Evolutionary conservation across 2,113 vertebrate species (phyloP).

Genomic region (Clarias gariepinus): DNA sequence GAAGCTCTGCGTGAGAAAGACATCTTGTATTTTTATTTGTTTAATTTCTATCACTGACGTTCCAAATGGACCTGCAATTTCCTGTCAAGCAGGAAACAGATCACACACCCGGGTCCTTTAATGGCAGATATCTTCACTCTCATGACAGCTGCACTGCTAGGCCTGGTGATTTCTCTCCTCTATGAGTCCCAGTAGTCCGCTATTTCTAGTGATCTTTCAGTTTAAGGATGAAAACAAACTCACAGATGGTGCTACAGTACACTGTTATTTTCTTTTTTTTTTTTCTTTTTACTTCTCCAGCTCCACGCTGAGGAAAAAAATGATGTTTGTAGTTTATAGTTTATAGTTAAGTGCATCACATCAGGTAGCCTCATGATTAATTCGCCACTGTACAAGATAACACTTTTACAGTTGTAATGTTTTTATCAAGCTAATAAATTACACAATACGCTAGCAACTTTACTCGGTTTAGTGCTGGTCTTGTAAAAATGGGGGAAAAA

Average conservation of each 20-base stretch:
- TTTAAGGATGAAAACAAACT: slow-evolving; percentile 22
- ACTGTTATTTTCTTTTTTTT: not conserved
- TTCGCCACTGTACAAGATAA: not conserved
- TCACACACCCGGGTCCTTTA: slow-evolving; percentile 10
- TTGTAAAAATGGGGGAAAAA: not conserved
- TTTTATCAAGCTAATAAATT: not conserved
- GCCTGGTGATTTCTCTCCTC: not conserved
- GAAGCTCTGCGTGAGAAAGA: not conserved
- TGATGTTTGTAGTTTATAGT: not conserved
- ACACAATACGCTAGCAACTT: not conserved
- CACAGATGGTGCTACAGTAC: slow-evolving; percentile 1
- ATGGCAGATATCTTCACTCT: slow-evolving; percentile 2
- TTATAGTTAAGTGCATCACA: not conserved
- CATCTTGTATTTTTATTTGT: not conserved
- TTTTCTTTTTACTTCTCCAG: not conserved
- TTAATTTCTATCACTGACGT: not conserved
- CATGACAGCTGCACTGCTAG: slow-evolving; percentile 10
- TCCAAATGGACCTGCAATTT: slow-evolving; percentile 18
- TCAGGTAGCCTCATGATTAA: not conserved
- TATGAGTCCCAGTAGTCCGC: slow-evolving; percentile 24
- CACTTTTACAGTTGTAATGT: too few species aligned
- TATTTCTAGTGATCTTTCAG: slow-evolving; percentile 1
- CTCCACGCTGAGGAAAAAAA: not conserved
- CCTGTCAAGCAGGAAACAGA: slow-evolving; percentile 24
- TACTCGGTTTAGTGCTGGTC: not conserved